These are phyloP conservation scores for Apodemus agrarius DNA, from an alignment of 2,797 vertebrate genomes.

Conservation along the genomic window DNA sequence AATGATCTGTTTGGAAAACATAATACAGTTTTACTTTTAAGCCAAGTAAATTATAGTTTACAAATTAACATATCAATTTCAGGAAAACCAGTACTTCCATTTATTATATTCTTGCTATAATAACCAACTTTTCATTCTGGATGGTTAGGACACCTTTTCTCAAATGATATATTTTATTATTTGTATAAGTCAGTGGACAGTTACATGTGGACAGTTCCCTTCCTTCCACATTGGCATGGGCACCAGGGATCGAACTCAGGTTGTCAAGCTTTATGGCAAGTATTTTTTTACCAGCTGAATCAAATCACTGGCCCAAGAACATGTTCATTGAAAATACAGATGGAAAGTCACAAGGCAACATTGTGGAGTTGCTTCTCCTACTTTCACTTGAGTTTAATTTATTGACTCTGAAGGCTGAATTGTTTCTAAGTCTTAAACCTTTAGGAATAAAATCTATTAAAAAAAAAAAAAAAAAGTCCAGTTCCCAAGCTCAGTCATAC, in stretches of 20 bases:
- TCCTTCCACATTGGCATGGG: neutral
- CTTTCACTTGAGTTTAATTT: neutral
- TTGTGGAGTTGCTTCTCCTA: neutral
- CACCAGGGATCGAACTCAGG: neutral
- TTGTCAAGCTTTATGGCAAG: neutral
- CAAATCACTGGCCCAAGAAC: neutral
- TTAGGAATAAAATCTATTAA: neutral
- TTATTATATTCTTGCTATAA: conserved; percentile 11
- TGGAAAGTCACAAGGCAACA: neutral
- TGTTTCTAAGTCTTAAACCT: neutral
- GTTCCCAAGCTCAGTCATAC: neutral
- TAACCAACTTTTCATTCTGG: neutral
- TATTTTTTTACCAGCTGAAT: neutral
- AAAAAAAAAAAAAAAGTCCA: neutral
- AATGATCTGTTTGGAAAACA: conserved; percentile 93
- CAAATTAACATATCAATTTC: neutral
- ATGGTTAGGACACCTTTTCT: neutral
- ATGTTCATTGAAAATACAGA: conserved; percentile 12
- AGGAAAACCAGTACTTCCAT: neutral
- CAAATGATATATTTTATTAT: neutral
- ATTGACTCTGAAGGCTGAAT: neutral
- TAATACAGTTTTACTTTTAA: conserved; percentile 53
- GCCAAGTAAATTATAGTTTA: conserved; percentile 11
- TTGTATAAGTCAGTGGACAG: neutral
- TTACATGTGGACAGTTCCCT: neutral